phyloP scores from a whole-genome alignment of 1,140 invertebrate species.

The Eupeodes corollae region DNA sequence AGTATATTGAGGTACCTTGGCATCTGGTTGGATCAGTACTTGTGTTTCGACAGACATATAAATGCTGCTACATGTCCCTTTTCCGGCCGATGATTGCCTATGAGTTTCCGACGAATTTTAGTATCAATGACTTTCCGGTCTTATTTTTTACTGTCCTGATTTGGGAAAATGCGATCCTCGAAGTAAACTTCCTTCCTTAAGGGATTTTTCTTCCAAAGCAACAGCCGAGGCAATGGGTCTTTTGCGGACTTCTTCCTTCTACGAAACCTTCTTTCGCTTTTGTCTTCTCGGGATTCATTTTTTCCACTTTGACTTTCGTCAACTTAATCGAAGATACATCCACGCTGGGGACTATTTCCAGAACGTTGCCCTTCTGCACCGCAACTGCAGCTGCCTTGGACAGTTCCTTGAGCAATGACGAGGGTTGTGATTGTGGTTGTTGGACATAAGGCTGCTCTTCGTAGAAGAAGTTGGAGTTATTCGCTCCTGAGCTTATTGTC shows the following conservation, averaged over 20 bases:
- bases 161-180: constrained; percentile 26
- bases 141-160: constrained; percentile 26
- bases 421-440: background rate
- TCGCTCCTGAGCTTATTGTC: background rate
- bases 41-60: too few species aligned
- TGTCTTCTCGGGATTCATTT: background rate
- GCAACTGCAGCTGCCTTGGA: constrained; percentile 19
- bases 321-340: background rate
- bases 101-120: constrained; percentile 6
- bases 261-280: background rate
- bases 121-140: constrained; percentile 18
- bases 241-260: constrained; percentile 5
- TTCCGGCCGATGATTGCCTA: too few species aligned
- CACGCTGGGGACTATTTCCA: constrained; percentile 27
- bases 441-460: too few species aligned
- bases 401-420: constrained; percentile 14
- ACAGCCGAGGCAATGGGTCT: constrained; percentile 2
- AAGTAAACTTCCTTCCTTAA: constrained; percentile 28
- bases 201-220: constrained; percentile 9
- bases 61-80: too few species aligned
- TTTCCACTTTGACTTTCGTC: constrained; percentile 14
- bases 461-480: too few species aligned
- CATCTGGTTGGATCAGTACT: too few species aligned
- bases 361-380: constrained; percentile 32
- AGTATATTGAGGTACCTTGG: too few species aligned